Evolutionary conservation across 1,140 invertebrate species (phyloP), one percentile per base, ranked within the genome.

Genomic region (Drosophila murphyi): DNA sequence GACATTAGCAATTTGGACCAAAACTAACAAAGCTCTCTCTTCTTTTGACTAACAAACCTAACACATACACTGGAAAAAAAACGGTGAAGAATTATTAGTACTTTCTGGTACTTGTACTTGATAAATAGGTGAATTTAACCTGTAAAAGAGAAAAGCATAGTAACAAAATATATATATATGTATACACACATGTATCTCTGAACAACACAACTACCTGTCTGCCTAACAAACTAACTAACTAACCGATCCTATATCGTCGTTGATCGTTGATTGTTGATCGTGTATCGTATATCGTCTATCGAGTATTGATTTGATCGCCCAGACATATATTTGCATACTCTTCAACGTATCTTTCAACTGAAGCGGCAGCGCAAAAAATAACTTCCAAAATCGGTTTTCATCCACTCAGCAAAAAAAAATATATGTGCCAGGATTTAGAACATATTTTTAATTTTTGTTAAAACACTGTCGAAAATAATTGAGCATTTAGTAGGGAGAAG

Each of bases 1-100:
- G 64, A 28, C 37, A 75, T 87, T 80, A 73, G 76, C 83, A 87
- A 87, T 83, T 87, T 88, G 83, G 83, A 87, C 83, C 83, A 87
- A 60, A 48, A 71, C 55, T 47, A 47, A 70, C 67, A 52, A 39
- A 64, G 48, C 35, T 50, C 51, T 69, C 55, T 35, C 32, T 20
- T n/a, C 12, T n/a, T 34, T 31, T 34, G 39, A 31, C 41, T 10
- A 6, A 5, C 32, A 59, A 52, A 47, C 20, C 37, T 8, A 10
- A 35, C 10, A 59, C 34, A 39, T 28, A 50, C 20, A 50, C 28
- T 50, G 20, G 7, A 47, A 31, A 31, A 6, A 2, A 34, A 10
- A 20, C 52, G 52, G 47, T 52, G 35, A 52, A 45, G 28, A 50
- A 50, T 39, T 68, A 59, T 56, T 51, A 57, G 35, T 43, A 39